Evolutionary conservation across 1,140 invertebrate genomes (phyloP).

Genomic region (Nebria ingens): DNA sequence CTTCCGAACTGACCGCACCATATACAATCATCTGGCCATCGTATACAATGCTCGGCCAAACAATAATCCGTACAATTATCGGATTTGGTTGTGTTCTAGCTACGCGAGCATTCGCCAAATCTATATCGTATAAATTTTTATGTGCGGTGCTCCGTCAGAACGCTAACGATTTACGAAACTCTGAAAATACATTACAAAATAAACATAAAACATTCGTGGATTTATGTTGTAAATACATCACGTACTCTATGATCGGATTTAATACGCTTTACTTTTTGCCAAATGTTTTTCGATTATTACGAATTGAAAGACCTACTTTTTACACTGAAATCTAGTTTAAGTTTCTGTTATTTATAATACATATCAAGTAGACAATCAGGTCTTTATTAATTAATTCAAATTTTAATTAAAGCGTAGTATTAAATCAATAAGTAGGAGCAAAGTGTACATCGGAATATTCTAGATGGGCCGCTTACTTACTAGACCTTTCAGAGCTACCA

Average conservation of each 20-base stretch:
- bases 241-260: conserved; percentile 64
- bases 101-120: conserved; percentile 57
- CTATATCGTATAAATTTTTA: conserved; percentile 52
- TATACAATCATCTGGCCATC: conserved; percentile 71
- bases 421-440: too few relatives aligned
- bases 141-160: conserved; percentile 58
- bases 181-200: conserved; percentile 50
- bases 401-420: too few relatives aligned
- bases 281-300: conserved; percentile 60
- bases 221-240: conserved; percentile 69
- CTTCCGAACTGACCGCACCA: conserved; percentile 45
- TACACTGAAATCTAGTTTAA: conserved; percentile 62
- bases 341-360: not conserved
- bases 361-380: conserved; percentile 6
- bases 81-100: conserved; percentile 62
- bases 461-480: too few relatives aligned
- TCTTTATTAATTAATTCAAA: too few relatives aligned
- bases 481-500: too few relatives aligned
- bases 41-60: conserved; percentile 51
- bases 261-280: conserved; percentile 68
- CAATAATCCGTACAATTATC: conserved; percentile 56
- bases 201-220: conserved; percentile 64
- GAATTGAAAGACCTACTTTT: conserved; percentile 69
- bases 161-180: conserved; percentile 47
- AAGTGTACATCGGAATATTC: too few relatives aligned